phyloP scores from a whole-genome alignment of 2,888 invertebrate species.

The Metallyticus violacea region DNA sequence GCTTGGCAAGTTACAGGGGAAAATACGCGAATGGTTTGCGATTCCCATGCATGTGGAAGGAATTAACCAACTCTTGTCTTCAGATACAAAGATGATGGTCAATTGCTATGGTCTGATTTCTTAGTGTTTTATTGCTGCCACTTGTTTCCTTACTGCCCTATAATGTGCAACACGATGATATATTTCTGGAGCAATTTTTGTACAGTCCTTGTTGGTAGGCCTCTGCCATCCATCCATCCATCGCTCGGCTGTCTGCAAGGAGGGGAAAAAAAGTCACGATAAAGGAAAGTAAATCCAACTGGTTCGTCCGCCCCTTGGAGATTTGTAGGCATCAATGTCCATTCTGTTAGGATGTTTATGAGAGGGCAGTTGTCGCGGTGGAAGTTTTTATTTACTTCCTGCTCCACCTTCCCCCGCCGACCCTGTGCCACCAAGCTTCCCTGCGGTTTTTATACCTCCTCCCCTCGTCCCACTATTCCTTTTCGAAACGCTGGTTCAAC shows the following conservation, averaged over 20 bases:
- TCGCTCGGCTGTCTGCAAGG: not conserved
- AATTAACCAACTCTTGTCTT: no score
- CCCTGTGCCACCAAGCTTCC: no score
- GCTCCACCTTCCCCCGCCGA: not conserved
- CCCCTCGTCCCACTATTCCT: no score
- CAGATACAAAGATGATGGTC: no score
- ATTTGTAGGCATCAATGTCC: not conserved
- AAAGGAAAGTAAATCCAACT: not conserved
- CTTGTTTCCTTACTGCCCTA: no score
- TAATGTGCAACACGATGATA: not conserved
- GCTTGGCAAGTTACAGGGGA: no score
- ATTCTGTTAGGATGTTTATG: slow-evolving; percentile 3
- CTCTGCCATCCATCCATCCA: not conserved
- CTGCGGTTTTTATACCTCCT: no score
- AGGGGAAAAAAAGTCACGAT: not conserved
- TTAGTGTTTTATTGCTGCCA: no score
- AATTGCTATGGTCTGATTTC: no score
- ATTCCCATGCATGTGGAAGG: no score
- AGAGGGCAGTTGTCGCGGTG: not conserved
- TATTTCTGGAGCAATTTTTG: not conserved
- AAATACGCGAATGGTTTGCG: no score
- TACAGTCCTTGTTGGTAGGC: not conserved
- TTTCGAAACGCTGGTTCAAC: no score
- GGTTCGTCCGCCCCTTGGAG: not conserved
- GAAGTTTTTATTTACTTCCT: slow-evolving; percentile 2